Evolutionary conservation across 64 coral and sea anemone genomes (phyloP).

Genomic region (Platygyra sinensis): DNA sequence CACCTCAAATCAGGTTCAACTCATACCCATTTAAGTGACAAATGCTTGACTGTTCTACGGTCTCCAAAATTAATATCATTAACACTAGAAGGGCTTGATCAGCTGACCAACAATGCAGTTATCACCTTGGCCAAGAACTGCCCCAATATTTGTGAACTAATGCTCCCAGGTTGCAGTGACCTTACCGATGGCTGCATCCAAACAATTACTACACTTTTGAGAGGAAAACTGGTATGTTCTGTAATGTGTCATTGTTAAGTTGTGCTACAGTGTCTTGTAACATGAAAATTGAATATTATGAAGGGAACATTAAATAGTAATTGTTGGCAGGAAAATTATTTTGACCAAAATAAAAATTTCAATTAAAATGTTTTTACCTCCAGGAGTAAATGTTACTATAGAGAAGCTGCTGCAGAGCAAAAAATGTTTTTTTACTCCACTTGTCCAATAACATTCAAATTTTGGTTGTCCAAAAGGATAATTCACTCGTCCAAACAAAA

Average conservation of each 20-base stretch:
- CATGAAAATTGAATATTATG: not conserved
- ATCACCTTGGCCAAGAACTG: constrained; percentile 77
- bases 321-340: not conserved
- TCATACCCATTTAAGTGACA: constrained; percentile 57
- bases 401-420: no score
- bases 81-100: constrained; percentile 65
- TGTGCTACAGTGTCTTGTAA: not conserved
- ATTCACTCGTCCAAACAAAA: no score
- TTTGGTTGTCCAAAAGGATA: no score
- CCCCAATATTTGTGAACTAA: constrained; percentile 62
- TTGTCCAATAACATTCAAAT: no score
- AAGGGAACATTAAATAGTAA: not conserved
- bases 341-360: not conserved
- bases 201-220: constrained; percentile 48
- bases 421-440: no score
- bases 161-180: constrained; percentile 65
- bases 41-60: constrained; percentile 35
- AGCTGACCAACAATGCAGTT: constrained; percentile 60
- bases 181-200: constrained; percentile 68
- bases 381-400: no score
- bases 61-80: constrained; percentile 56
- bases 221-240: constrained; percentile 66
- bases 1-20: constrained; percentile 35
- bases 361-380: no score
- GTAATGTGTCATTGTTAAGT: not conserved